Base-by-base conservation (phyloP, 2,888 invertebrate genomes). In the Drosophila mayaguana region DNA sequence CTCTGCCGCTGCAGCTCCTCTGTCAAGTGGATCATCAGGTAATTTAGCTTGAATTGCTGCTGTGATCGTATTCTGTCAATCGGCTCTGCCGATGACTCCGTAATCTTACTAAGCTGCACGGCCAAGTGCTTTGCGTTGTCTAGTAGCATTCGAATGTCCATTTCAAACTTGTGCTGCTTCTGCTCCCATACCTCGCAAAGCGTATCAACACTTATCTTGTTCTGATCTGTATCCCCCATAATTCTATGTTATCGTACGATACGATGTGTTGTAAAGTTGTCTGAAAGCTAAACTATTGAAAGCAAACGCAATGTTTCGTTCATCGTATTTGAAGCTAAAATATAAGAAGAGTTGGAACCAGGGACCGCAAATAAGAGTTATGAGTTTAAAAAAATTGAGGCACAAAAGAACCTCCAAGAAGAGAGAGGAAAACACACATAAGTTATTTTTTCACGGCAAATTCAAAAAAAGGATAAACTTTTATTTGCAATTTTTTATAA, bases 11-110 rank as follows among this genome's bases (percentile, higher is more conserved):
- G 95, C 5, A 95, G 94, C 22, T 94, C 93, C 64, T 95, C 94
- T 38, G 94, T 94, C 83, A 95, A 93, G 53, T 94, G 93, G 54
- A 94, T 94, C 22, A 96, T 89, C 40, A 94, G 93, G 68, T 95
- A 94, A 42, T 94, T 94, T 45, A 96, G 93, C 69, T 95, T 94
- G 0, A 94, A 93, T 8, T 96, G 92, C 56, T 94, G 93, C 53
- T 93, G 85, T n/a, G 91, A 72, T 18, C 93, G 75, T 7, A 34
- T 11, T 20, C 32, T 56, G 3, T 5, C 20, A 3, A 34, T 18
- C 0, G 92, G 2, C 34, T 72, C 20, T 36, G 16, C n/a, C 1
- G 36, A 14, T 1, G 36, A 11, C 25, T 46, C 43, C 6, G n/a
- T 8, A 3, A 28, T 12, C 4, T n/a, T 16, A 3, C 28, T 50